Percentiles rank a stretch among this genome's conserved stretches.
These are phyloP conservation scores for Sussaba pulchella DNA, from an alignment of 2,888 invertebrate species.

Conservation along the genomic window DNA sequence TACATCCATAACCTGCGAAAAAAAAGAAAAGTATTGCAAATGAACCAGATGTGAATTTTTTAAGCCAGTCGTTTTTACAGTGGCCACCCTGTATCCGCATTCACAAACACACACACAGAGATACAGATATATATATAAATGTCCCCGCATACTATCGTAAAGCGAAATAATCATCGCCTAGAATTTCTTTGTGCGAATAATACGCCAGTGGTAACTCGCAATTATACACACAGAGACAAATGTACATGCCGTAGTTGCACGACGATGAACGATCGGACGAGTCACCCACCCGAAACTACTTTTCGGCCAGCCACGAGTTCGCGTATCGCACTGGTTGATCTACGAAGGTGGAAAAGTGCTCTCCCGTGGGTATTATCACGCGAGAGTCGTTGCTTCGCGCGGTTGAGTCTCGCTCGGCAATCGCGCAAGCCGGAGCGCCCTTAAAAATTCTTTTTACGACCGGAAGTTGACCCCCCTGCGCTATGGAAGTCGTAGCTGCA, in stretches of 20 bases:
- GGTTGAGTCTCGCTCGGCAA: constrained; percentile 11
- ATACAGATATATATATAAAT: too few relatives aligned
- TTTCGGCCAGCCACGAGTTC: constrained; percentile 16
- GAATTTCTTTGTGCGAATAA: too few relatives aligned
- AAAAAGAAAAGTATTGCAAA: too few relatives aligned
- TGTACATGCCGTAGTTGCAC: background rate
- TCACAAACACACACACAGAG: too few relatives aligned
- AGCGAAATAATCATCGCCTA: too few relatives aligned
- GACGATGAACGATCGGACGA: constrained; percentile 28
- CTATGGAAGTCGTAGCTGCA: constrained; percentile 65
- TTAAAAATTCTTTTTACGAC: constrained; percentile 76
- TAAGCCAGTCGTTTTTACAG: too few relatives aligned
- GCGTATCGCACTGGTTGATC: constrained; percentile 7
- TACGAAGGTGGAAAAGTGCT: constrained; percentile 34
- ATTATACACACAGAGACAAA: background rate
- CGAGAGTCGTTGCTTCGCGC: background rate
- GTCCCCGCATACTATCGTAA: too few relatives aligned
- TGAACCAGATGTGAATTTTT: too few relatives aligned
- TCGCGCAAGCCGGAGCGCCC: constrained; percentile 71
- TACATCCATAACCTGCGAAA: too few relatives aligned
- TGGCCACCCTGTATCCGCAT: too few relatives aligned
- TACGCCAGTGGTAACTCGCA: too few relatives aligned
- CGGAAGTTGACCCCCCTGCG: constrained; percentile 79
- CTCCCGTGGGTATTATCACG: constrained; percentile 33
- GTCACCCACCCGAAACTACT: constrained; percentile 28